A percentile compares a stretch with the other conserved stretches of the same genome.
Conservation (phyloP, 1,140 invertebrate species). For the Macrotrachela quadricornifera region DNA sequence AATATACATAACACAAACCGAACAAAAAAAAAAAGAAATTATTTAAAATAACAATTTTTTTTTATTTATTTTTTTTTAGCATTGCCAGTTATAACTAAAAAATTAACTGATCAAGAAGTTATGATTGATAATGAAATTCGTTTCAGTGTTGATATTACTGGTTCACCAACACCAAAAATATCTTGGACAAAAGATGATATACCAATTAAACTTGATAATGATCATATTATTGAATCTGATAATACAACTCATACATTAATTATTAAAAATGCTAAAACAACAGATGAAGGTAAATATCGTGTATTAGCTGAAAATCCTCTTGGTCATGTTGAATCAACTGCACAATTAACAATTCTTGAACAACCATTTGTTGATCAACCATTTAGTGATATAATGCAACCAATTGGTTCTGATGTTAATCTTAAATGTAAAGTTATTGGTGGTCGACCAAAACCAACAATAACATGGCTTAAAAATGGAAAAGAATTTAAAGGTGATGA, state of each 20-base stretch:
- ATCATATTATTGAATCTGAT: neutral
- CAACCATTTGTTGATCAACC: too few species aligned
- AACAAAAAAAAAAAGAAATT: too few species aligned
- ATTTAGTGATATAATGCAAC: too few species aligned
- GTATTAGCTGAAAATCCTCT: constrained; percentile 53
- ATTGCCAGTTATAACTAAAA: too few species aligned
- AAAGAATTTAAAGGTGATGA: constrained; percentile 17
- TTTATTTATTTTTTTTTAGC: too few species aligned
- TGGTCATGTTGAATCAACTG: constrained; percentile 49
- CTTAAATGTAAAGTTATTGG: too few species aligned
- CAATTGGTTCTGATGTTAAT: too few species aligned
- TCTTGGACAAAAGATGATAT: constrained; percentile 20
- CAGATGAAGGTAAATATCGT: constrained; percentile 57
- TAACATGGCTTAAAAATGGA: constrained; percentile 22
- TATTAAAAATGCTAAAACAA: constrained; percentile 36
- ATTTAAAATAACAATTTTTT: too few species aligned
- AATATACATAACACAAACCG: too few species aligned
- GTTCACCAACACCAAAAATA: constrained; percentile 1
- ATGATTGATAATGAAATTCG: too few species aligned
- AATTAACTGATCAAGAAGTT: too few species aligned
- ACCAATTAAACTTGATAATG: constrained; percentile 21
- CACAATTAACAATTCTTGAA: constrained; percentile 42
- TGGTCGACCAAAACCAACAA: constrained; percentile 13
- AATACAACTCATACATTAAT: neutral
- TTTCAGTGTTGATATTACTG: constrained; percentile 29